phyloP scores from a whole-genome alignment of 2,797 vertebrate genomes.

The Melanotaenia boesemani region DNA sequence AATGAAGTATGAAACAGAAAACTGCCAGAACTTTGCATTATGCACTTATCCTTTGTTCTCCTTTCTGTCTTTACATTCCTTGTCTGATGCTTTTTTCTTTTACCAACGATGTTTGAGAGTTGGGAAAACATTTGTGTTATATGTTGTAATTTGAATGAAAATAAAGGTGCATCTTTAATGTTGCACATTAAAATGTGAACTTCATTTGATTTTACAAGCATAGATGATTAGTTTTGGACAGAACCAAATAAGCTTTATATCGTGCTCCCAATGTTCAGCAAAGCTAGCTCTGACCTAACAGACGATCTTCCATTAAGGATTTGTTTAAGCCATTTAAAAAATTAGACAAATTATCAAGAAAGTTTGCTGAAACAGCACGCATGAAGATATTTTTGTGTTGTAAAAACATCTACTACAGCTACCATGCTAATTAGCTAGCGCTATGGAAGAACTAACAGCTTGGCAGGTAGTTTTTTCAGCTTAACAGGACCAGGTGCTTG shows the following conservation, averaged over 20 bases:
- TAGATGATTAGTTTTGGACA: background rate
- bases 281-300: too few relatives aligned
- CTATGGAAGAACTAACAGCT: background rate
- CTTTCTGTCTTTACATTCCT: background rate
- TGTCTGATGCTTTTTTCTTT: background rate
- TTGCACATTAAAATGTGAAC: background rate
- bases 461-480: background rate
- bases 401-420: background rate
- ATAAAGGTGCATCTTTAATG: background rate
- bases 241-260: background rate
- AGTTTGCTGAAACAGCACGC: too few relatives aligned
- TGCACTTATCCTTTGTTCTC: constrained; percentile 4
- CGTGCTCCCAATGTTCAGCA: too few relatives aligned
- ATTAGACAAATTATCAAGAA: too few relatives aligned
- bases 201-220: background rate
- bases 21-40: constrained; percentile 7
- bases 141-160: background rate
- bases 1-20: constrained; percentile 11
- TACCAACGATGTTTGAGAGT: background rate
- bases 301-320: too few relatives aligned
- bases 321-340: too few relatives aligned
- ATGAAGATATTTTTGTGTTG: background rate
- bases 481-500: background rate
- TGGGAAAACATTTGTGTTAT: background rate
- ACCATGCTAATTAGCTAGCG: background rate